Conservation (phyloP, 1,140 invertebrate species). For the Lepidurus arcticus region DNA sequence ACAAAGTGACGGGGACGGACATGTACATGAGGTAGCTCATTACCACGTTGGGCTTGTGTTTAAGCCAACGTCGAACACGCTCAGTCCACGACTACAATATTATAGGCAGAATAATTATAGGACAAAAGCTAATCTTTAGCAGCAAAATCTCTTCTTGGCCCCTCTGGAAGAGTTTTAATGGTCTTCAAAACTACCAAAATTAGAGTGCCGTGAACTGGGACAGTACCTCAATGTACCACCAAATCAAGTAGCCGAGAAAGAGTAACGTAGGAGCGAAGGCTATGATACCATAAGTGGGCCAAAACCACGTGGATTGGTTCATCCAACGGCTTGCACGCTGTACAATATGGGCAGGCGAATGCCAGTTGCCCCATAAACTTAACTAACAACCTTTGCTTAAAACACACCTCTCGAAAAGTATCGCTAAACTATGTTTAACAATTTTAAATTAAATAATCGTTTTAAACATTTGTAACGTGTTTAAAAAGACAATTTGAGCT, state of each 20-base stretch:
- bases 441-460: neutral
- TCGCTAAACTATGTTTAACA: neutral
- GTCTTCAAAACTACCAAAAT: neutral
- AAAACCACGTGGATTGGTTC: constrained; percentile 30
- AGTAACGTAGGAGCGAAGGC: constrained; percentile 25
- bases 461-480: no score
- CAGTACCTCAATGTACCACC: constrained; percentile 25
- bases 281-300: constrained; percentile 29
- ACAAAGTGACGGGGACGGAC: constrained; percentile 60
- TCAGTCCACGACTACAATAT: constrained; percentile 27
- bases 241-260: constrained; percentile 32
- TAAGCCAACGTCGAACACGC: constrained; percentile 32
- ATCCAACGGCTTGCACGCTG: constrained; percentile 31
- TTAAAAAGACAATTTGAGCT: no score
- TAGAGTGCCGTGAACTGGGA: constrained; percentile 21
- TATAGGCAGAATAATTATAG: constrained; percentile 26
- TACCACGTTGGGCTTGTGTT: constrained; percentile 64
- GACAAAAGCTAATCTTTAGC: neutral
- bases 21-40: constrained; percentile 69
- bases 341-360: constrained; percentile 29
- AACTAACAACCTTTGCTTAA: neutral
- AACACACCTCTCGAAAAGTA: neutral
- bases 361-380: neutral
- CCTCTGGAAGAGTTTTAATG: neutral
- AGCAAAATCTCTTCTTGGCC: neutral